Base-by-base conservation (phyloP, 2,113 vertebrate species). In the Crotalus viridis region DNA sequence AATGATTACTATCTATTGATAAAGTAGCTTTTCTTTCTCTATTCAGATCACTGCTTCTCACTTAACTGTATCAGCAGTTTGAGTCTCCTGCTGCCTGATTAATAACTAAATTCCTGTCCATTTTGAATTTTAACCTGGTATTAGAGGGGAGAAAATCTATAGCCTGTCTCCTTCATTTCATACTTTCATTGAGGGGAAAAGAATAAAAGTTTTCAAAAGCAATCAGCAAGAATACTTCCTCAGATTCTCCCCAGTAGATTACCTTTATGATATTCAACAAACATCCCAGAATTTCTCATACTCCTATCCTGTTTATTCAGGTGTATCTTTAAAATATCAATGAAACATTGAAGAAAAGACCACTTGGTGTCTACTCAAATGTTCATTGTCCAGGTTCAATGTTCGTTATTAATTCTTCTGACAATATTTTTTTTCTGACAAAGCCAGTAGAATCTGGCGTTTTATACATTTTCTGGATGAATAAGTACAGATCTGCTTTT, bases 321-420 rank as follows among this genome's bases (percentile, higher is more conserved):
- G 3, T 64, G 10, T 17, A 43, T 88, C 21, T 74, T 28, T 33
- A 21, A 33, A 26, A 92, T 43, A 69, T 26, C 28, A 52, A 39
- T 19, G 24, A 26, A 22, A 43, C 10, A 19, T 64, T 88, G 28
- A 69, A 48, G 74, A 89, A 51, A 55, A 54, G 19, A 52, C 24
- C 21, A 3, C 3, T 24, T 19, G 52, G 21, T 55, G 46, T 61
- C 10, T 21, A 5, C 22, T 69, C 7, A 88, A 7, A 4, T 24
- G 55, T 26, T 43, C 22, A 43, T 15, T 39, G 3, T 88, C 26
- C n/a, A 92, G 33, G 21, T 59, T 74, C 33, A 19, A 28, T 87
- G 52, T 85, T 86, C 48, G 51, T 43, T 94, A 95, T 93, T 94
- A 90, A 86, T 88, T 96, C 90, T 69, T 95, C 28, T 93, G 92